Percentiles rank a stretch among this genome's conserved stretches.
Conservation (phyloP, 2,113 vertebrate genomes). For the Mellivora capensis region DNA sequence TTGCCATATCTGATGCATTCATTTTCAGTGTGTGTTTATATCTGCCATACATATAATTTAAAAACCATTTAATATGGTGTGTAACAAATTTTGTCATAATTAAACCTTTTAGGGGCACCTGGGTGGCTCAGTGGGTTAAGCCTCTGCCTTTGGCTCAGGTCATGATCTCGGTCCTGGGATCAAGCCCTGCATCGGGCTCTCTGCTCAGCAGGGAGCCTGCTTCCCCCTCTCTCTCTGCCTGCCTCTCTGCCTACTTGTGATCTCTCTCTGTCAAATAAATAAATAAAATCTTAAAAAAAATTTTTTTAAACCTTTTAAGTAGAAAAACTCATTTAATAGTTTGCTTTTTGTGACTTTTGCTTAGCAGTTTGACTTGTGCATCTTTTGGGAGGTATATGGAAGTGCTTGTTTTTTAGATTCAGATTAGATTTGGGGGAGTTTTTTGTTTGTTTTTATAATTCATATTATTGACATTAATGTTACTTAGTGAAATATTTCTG, state of each 20-base stretch:
- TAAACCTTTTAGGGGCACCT: not conserved
- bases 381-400: not conserved
- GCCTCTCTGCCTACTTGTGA: no score
- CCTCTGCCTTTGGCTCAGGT: no score
- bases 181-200: no score
- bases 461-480: not conserved
- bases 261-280: no score
- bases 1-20: not conserved
- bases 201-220: no score
- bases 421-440: not conserved
- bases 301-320: conserved; percentile 14
- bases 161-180: no score
- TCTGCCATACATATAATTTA: not conserved
- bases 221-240: no score
- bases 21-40: not conserved
- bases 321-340: not conserved
- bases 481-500: not conserved
- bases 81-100: not conserved
- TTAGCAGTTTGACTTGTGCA: not conserved
- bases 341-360: not conserved
- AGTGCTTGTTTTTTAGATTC: not conserved
- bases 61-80: not conserved
- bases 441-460: not conserved
- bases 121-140: no score
- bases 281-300: no score